Evolutionary conservation across 2,888 invertebrate species (phyloP).

Genomic region (Panopea generosa): DNA sequence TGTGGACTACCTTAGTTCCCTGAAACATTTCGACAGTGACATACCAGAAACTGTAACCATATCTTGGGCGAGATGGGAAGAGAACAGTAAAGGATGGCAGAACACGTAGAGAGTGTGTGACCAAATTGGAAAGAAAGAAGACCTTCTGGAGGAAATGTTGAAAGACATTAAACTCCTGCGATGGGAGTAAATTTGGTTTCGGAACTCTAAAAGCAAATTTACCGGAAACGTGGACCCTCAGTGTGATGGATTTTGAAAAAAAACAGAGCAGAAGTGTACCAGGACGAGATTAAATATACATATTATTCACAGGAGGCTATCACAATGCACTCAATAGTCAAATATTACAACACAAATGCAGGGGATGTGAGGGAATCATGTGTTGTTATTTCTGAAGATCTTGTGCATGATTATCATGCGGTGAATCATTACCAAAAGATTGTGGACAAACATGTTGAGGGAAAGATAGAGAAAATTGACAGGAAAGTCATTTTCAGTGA

Average conservation of each 20-base stretch:
- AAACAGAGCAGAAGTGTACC: slow-evolving; percentile 41
- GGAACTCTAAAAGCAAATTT: slow-evolving; percentile 29
- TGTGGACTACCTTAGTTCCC: neutral
- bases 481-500: slow-evolving; percentile 46
- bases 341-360: slow-evolving; percentile 14
- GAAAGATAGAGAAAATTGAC: neutral
- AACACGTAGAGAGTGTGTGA: slow-evolving; percentile 30
- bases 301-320: slow-evolving; percentile 30
- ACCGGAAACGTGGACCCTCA: slow-evolving; percentile 22
- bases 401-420: slow-evolving; percentile 44
- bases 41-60: slow-evolving; percentile 26
- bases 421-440: slow-evolving; percentile 40
- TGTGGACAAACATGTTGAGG: slow-evolving; percentile 11
- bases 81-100: neutral
- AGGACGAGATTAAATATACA: slow-evolving; percentile 43
- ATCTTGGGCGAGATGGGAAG: slow-evolving; percentile 43
- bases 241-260: slow-evolving; percentile 87
- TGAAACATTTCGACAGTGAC: neutral
- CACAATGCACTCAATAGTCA: slow-evolving; percentile 55
- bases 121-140: slow-evolving; percentile 30
- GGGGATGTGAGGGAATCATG: slow-evolving; percentile 17
- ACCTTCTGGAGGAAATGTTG: slow-evolving; percentile 39
- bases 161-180: slow-evolving; percentile 30
- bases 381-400: slow-evolving; percentile 45
- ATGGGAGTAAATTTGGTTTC: slow-evolving; percentile 46